These are phyloP conservation scores for Cerastoderma edule DNA, from an alignment of 2,888 invertebrate genomes.

Conservation along the genomic window DNA sequence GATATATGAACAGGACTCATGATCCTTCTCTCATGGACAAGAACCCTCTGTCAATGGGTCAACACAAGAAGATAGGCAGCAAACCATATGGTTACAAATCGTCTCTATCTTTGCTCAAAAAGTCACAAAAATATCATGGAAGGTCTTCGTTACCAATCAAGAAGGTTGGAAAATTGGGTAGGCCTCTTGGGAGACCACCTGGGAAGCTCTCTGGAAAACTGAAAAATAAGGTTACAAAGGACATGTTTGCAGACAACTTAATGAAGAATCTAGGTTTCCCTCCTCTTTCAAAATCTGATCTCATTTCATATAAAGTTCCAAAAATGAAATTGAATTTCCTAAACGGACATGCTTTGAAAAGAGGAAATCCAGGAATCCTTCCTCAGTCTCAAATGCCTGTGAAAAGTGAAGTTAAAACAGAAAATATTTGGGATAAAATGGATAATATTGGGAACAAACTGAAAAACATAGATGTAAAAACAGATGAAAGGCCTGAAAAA, in stretches of 20 bases:
- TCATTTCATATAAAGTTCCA: constrained; percentile 32
- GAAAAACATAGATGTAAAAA: not conserved
- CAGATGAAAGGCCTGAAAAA: too few species aligned
- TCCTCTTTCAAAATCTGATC: constrained; percentile 40
- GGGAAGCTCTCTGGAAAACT: constrained; percentile 7
- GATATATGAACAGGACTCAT: too few species aligned
- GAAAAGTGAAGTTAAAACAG: not conserved
- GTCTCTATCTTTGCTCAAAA: constrained; percentile 40
- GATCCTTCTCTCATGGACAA: too few species aligned
- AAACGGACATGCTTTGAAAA: constrained; percentile 29
- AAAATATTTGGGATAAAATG: not conserved
- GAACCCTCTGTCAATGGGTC: too few species aligned
- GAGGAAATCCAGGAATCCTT: not conserved
- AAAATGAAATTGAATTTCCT: constrained; percentile 24
- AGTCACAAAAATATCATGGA: constrained; percentile 39
- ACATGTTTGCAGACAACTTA: constrained; percentile 48
- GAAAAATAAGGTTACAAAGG: constrained; percentile 14
- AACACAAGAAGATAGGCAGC: constrained; percentile 35
- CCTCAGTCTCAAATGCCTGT: not conserved
- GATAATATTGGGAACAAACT: not conserved
- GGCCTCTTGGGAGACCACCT: not conserved
- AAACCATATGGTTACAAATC: constrained; percentile 43
- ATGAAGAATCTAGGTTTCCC: constrained; percentile 53
- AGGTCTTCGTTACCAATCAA: constrained; percentile 18
- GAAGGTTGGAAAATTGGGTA: not conserved